Conservation (phyloP, 2,888 invertebrate genomes). For the Callimorpha dominula region DNA sequence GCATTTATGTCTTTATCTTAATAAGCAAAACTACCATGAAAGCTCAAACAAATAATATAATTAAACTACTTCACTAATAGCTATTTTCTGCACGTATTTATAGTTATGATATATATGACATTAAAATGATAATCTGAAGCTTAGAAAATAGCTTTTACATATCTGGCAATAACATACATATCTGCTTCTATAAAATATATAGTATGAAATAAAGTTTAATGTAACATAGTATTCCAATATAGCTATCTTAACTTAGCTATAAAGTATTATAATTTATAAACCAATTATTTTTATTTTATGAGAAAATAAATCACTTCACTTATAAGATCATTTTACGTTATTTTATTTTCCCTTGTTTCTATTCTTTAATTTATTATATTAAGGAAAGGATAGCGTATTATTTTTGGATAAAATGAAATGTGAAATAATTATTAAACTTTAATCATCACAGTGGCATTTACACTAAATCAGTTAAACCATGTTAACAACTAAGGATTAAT, state of each 20-base stretch:
- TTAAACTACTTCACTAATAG: background rate
- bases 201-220: slow-evolving; percentile 57
- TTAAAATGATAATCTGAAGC: background rate
- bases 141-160: slow-evolving; percentile 54
- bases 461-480: slow-evolving; percentile 2
- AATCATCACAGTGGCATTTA: background rate
- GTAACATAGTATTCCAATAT: slow-evolving; percentile 55
- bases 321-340: slow-evolving; percentile 61
- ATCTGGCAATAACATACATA: slow-evolving; percentile 77
- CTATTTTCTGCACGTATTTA: background rate
- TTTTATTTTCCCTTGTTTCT: slow-evolving; percentile 49
- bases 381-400: background rate
- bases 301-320: slow-evolving; percentile 67
- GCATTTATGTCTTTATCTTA: slow-evolving; percentile 66
- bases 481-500: slow-evolving; percentile 2
- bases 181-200: slow-evolving; percentile 80
- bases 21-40: background rate
- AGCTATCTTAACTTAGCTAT: slow-evolving; percentile 54
- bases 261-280: slow-evolving; percentile 54
- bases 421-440: background rate
- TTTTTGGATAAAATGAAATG: background rate
- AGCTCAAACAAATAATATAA: background rate
- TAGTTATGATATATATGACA: background rate
- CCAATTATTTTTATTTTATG: slow-evolving; percentile 62
- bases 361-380: slow-evolving; percentile 27